Evolutionary conservation across 2,888 invertebrate species (phyloP), one percentile per base, ranked within the genome.

Genomic region (Odontocerum albicorne): DNA sequence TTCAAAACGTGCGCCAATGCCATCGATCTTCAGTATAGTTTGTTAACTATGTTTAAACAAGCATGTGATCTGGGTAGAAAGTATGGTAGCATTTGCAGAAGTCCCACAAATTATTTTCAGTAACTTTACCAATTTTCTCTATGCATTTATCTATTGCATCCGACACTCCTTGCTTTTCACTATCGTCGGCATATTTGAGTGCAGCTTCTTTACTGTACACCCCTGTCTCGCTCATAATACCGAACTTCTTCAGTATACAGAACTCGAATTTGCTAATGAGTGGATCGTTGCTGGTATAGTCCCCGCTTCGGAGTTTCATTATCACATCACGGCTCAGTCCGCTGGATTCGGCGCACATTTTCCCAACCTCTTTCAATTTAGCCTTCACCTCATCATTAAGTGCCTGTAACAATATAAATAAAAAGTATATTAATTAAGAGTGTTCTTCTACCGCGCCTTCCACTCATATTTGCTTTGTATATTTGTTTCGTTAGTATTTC

Each of bases 61-160:
- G 7, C 20, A 40, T 4, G 12, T 40, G 10, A 3, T 13, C 6
- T 38, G 38, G 38, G 17, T 13, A 15, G 7, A n/a, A 8, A 6
- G 8, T 4, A 17, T 40, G 40, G 17, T 20, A 40, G 21, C 40
- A 40, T 40, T 20, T 40, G 17, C 40, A 40, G 40, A 40, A 40
- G 3, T 2, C 2, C 19, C 3, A 4, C 3, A 21, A 3, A 8
- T 19, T 40, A 6, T 13, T n/a, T 17, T 40, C 40, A 21, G 19
- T 17, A 10, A 40, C n/a, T 21, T 40, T 40, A n/a, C 40, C 40
- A 20, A 21, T 12, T n/a, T 12, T 6, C 8, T 19, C n/a, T 13
- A n/a, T n/a, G 21, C 40, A 40, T 3, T 3, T 20, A 4, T 20
- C 19, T 2, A 40, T 2, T 3, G 12, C 40, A 4, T 40, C 40